Evolutionary conservation across 2,797 vertebrate genomes (phyloP).

Genomic region (Chelidonichthys spinosus): DNA sequence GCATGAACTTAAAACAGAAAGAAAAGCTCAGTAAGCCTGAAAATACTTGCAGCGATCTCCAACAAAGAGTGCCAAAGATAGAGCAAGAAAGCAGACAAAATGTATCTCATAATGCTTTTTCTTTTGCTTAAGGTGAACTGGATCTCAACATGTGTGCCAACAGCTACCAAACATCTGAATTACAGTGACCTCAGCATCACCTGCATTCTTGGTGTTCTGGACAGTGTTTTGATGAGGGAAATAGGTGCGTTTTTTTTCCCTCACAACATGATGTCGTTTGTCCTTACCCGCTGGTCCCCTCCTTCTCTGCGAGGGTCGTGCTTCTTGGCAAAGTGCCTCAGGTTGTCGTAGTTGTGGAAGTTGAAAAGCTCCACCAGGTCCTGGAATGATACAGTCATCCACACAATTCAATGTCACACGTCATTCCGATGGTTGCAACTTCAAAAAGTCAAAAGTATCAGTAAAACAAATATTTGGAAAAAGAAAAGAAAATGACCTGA

Average conservation of each 20-base stretch:
- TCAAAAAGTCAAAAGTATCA: neutral
- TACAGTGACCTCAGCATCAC: neutral
- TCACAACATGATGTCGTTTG: neutral
- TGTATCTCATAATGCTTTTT: neutral
- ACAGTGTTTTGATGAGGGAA: slow-evolving; percentile 27
- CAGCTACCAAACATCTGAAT: neutral
- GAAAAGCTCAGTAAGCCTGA: neutral
- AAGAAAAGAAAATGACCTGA: neutral
- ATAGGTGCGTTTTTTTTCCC: neutral
- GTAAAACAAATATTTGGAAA: neutral
- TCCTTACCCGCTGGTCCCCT: slow-evolving; percentile 96
- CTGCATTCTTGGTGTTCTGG: slow-evolving; percentile 5
- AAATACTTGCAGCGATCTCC: neutral
- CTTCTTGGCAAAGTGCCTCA: slow-evolving; percentile 98
- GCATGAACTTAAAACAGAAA: neutral
- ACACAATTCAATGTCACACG: neutral
- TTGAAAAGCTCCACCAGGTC: slow-evolving; percentile 97
- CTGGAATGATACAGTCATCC: slow-evolving; percentile 72
- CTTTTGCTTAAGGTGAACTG: neutral
- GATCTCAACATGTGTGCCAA: neutral
- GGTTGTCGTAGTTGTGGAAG: slow-evolving; percentile 99
- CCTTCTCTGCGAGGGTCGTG: slow-evolving; percentile 97
- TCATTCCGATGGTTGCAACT: neutral
- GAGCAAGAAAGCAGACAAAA: neutral
- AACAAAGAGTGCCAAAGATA: neutral